Percentiles rank a stretch among this genome's conserved stretches.
Conservation (phyloP, 2,888 invertebrate genomes). For the Epinotia ramella region DNA sequence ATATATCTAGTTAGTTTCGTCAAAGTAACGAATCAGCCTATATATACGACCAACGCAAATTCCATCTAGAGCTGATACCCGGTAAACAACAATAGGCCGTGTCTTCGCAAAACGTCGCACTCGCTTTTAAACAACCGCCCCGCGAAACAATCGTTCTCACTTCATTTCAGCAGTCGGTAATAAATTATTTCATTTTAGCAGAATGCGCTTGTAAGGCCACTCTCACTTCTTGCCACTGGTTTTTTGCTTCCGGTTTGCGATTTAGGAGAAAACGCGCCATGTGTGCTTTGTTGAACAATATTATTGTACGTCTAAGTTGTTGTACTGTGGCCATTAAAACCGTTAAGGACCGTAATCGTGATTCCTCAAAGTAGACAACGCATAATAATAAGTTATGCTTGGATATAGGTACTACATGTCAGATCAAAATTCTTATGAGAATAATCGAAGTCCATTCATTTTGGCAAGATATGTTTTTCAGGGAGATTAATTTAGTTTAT, state of each 20-base stretch:
- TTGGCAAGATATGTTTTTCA: too few relatives aligned
- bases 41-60: conserved; percentile 16
- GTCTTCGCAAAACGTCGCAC: conserved; percentile 61
- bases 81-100: conserved; percentile 55
- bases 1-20: background rate
- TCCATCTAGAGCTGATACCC: conserved; percentile 7
- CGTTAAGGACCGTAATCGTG: background rate
- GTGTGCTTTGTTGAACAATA: conserved; percentile 67
- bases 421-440: too few relatives aligned
- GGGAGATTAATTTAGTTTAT: too few relatives aligned
- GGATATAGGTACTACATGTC: too few relatives aligned
- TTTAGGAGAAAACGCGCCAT: conserved; percentile 69
- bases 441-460: too few relatives aligned
- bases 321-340: background rate
- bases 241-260: conserved; percentile 69
- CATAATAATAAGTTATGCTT: too few relatives aligned
- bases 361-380: too few relatives aligned
- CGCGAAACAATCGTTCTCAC: conserved; percentile 63
- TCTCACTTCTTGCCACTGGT: conserved; percentile 74
- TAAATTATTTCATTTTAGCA: conserved; percentile 73
- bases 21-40: background rate
- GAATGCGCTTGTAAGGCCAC: conserved; percentile 67
- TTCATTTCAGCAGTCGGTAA: conserved; percentile 58
- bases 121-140: conserved; percentile 53
- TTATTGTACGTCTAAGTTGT: conserved; percentile 1